Conservation (phyloP, 2,888 invertebrate genomes). For the Thera obeliscata region DNA sequence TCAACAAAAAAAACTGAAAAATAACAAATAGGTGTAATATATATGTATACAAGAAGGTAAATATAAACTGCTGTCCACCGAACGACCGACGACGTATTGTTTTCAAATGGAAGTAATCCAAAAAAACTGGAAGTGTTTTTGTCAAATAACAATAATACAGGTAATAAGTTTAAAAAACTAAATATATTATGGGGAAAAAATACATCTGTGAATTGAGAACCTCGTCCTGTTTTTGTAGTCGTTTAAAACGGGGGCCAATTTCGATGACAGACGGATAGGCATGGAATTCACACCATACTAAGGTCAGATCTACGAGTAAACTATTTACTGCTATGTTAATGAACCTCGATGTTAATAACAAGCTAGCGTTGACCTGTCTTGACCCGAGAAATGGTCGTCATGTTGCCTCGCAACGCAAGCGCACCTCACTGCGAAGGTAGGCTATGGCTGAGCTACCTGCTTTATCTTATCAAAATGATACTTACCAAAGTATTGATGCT, state of each 20-base stretch:
- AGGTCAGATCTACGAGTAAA: background rate
- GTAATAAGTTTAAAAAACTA: too few relatives aligned
- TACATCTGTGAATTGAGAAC: too few relatives aligned
- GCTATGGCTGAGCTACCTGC: conserved; percentile 47
- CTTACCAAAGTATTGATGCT: conserved; percentile 22
- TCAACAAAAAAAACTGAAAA: conserved; percentile 8
- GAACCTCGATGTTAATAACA: conserved; percentile 55
- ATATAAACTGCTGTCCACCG: background rate
- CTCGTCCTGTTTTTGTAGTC: too few relatives aligned
- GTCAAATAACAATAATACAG: too few relatives aligned
- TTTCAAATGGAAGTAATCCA: too few relatives aligned
- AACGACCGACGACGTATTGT: background rate
- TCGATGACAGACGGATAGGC: too few relatives aligned
- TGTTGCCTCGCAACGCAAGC: conserved; percentile 21
- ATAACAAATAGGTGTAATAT: background rate
- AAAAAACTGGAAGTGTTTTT: too few relatives aligned
- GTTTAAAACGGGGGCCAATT: too few relatives aligned
- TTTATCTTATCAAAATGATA: conserved; percentile 35
- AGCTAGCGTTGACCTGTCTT: conserved; percentile 65
- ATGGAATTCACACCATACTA: too few relatives aligned
- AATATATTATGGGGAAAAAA: too few relatives aligned
- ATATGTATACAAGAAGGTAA: background rate
- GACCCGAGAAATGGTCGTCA: conserved; percentile 51
- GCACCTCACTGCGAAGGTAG: conserved; percentile 50
- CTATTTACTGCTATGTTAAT: conserved; percentile 53